phyloP scores from a whole-genome alignment of 2,797 vertebrate species.

The Rhynchonycteris naso region DNA sequence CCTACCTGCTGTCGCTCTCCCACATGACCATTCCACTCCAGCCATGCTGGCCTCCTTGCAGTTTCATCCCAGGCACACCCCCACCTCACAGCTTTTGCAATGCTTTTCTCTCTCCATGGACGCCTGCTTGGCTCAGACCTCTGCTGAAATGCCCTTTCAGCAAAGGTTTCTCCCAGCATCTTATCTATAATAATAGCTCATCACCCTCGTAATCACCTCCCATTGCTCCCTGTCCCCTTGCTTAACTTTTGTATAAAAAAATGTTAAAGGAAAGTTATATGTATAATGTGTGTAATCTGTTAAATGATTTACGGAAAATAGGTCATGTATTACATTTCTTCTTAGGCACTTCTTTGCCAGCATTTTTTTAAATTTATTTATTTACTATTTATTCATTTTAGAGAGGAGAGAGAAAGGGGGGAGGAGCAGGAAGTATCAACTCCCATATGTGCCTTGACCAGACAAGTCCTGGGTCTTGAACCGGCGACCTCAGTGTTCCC shows the following conservation, averaged over 20 bases:
- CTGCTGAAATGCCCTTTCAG: neutral
- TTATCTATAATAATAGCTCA: neutral
- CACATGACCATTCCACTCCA: rapidly evolving
- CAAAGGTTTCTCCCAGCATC: neutral
- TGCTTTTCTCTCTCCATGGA: neutral
- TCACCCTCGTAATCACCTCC: neutral
- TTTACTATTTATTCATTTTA: too few relatives aligned
- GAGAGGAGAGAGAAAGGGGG: too few relatives aligned
- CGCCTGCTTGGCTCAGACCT: neutral
- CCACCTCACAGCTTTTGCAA: neutral
- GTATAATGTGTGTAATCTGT: constrained; percentile 8
- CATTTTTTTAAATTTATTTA: too few relatives aligned
- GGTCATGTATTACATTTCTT: constrained; percentile 52
- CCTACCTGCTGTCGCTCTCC: neutral
- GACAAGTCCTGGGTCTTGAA: too few relatives aligned
- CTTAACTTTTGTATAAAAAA: neutral
- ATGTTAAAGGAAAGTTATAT: constrained; percentile 53
- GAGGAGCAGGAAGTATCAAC: too few relatives aligned
- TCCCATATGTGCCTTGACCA: too few relatives aligned
- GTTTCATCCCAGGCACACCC: neutral
- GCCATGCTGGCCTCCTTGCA: neutral
- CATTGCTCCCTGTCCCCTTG: neutral
- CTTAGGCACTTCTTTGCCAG: constrained; percentile 46
- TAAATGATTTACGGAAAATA: constrained; percentile 61
- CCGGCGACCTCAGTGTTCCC: too few relatives aligned